Evolutionary conservation across 2,888 invertebrate species (phyloP).

Genomic region (Slavum lentiscoides): DNA sequence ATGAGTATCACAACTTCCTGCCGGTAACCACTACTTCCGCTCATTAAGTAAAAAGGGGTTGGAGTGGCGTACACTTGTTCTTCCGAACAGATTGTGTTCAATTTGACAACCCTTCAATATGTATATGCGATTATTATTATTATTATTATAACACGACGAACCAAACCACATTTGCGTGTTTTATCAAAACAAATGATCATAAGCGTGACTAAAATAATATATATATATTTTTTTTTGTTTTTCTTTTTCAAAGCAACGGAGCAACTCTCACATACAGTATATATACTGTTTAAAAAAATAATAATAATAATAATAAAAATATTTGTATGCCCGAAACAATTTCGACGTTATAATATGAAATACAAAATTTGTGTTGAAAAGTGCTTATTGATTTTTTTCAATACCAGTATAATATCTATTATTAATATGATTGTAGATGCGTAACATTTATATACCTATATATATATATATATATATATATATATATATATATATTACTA

Average conservation of each 20-base stretch:
- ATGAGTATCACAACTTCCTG: constrained; percentile 52
- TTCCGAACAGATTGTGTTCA: constrained; percentile 46
- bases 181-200: constrained; percentile 37
- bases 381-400: too few species aligned
- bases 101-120: constrained; percentile 50
- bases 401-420: too few species aligned
- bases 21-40: constrained; percentile 50
- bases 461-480: too few species aligned
- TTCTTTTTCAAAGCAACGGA: neutral
- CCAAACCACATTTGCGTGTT: constrained; percentile 45
- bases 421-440: too few species aligned
- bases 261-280: neutral
- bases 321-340: neutral
- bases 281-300: neutral
- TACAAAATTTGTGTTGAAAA: too few species aligned
- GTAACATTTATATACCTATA: too few species aligned
- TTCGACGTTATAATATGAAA: neutral
- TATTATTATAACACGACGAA: constrained; percentile 29
- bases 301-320: constrained; percentile 1
- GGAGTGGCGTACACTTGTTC: constrained; percentile 36
- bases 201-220: constrained; percentile 41
- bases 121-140: neutral
- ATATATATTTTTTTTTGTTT: too few species aligned
- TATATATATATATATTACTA: too few species aligned
- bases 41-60: constrained; percentile 46